These are phyloP conservation scores for Apostichopus parvimensis DNA, from an alignment of 35 echinoderm and acorn worm species.

Conservation along the genomic window DNA sequence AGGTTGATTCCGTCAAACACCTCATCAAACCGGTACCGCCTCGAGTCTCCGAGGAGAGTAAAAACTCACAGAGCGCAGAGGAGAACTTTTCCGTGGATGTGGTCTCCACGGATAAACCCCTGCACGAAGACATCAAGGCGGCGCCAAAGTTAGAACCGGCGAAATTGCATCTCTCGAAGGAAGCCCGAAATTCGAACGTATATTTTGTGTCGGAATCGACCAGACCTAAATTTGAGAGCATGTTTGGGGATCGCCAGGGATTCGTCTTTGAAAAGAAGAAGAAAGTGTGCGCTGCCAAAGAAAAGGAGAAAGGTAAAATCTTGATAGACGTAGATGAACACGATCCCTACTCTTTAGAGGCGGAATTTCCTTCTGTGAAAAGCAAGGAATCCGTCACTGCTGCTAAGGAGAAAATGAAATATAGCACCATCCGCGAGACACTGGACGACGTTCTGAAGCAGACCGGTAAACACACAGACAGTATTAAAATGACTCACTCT, in stretches of 20 bases:
- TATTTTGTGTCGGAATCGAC: constrained; percentile 44
- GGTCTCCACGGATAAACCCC: constrained; percentile 21
- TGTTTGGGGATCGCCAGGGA: constrained; percentile 50
- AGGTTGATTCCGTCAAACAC: background rate
- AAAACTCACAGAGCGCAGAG: constrained; percentile 8
- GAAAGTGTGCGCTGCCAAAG: constrained; percentile 51
- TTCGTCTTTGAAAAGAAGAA: constrained; percentile 50
- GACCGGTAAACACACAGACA: background rate
- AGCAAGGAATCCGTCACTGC: background rate
- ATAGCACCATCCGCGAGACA: background rate
- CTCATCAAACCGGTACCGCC: background rate
- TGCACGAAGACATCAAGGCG: background rate
- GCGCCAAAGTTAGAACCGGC: constrained; percentile 26
- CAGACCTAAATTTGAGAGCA: constrained; percentile 50
- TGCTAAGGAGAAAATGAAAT: constrained; percentile 20
- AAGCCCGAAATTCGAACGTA: constrained; percentile 33
- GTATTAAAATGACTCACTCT: constrained; percentile 7
- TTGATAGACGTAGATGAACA: constrained; percentile 31
- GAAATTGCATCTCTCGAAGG: constrained; percentile 5
- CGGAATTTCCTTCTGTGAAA: constrained; percentile 44
- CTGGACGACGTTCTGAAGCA: background rate
- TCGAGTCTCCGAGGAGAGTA: background rate
- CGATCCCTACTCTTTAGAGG: constrained; percentile 53
- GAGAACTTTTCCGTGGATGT: background rate
- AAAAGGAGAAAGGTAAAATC: constrained; percentile 15